These are phyloP conservation scores for Aplocera efformata DNA, from an alignment of 2,888 invertebrate species.

Conservation along the genomic window DNA sequence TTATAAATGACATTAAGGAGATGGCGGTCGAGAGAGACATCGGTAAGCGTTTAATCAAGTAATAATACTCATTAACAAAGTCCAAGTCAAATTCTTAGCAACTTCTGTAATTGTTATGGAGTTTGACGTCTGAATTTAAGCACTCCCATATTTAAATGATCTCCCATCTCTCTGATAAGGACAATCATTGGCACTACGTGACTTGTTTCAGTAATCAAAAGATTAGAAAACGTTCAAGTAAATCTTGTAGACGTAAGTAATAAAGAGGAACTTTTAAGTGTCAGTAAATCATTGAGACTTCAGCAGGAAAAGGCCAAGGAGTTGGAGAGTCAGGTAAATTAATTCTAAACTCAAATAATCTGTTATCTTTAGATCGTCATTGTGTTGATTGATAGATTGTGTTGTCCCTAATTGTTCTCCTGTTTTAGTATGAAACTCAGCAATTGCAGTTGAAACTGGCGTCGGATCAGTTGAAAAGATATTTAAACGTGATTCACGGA, in stretches of 20 bases:
- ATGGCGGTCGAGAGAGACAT: conserved; percentile 94
- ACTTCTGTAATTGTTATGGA: conserved; percentile 32
- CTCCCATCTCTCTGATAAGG: conserved; percentile 23
- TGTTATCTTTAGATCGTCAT: conserved; percentile 4
- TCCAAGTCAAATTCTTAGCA: conserved; percentile 27
- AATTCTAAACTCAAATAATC: conserved; percentile 9
- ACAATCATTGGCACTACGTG: conserved; percentile 26
- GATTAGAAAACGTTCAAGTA: conserved; percentile 73
- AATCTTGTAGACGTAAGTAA: conserved; percentile 84
- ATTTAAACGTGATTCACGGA: conserved; percentile 79
- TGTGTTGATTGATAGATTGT: no score
- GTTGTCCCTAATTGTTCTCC: conserved; percentile 1
- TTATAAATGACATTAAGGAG: conserved; percentile 90
- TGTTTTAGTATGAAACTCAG: conserved; percentile 64
- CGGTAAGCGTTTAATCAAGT: conserved; percentile 69
- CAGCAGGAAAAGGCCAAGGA: conserved; percentile 76
- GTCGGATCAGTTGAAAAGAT: conserved; percentile 83
- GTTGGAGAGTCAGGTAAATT: conserved; percentile 63
- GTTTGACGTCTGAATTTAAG: conserved; percentile 33
- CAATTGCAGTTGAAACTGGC: conserved; percentile 69
- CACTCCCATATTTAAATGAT: conserved; percentile 23
- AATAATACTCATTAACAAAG: conserved; percentile 51
- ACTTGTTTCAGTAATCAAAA: conserved; percentile 67
- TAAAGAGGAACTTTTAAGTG: conserved; percentile 82
- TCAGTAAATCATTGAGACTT: conserved; percentile 72